phyloP scores from a whole-genome alignment of 37 sponge, comb jelly and placozoan genomes.

The Agelas oroides region DNA sequence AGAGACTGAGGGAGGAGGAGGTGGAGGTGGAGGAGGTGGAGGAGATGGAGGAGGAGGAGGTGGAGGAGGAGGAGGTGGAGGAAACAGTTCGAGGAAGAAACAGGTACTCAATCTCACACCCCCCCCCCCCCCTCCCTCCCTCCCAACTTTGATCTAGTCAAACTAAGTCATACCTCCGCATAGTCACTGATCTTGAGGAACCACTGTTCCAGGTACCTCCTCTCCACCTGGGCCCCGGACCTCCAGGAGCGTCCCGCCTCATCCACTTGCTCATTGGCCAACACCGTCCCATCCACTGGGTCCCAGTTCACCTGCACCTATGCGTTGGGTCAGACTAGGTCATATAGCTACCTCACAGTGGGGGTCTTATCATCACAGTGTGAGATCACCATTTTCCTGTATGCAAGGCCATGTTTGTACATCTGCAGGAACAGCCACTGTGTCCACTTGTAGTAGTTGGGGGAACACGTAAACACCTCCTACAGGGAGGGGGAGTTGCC shows the following conservation, averaged over 20 bases:
- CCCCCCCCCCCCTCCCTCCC: too few species aligned
- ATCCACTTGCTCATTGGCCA: slow-evolving; percentile 95
- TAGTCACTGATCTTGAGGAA: slow-evolving; percentile 83
- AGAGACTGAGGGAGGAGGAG: slow-evolving; percentile 32
- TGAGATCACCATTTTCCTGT: slow-evolving; percentile 62
- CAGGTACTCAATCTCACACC: too few species aligned
- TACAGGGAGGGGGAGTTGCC: slow-evolving; percentile 12
- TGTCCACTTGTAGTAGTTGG: slow-evolving; percentile 89
- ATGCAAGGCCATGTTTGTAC: slow-evolving; percentile 79
- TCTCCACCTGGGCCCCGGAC: slow-evolving; percentile 84
- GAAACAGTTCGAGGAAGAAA: too few species aligned
- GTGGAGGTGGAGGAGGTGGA: neutral
- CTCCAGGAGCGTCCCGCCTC: slow-evolving; percentile 83
- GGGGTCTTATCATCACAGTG: neutral
- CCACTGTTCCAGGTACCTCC: slow-evolving; percentile 80
- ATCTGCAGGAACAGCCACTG: slow-evolving; percentile 93
- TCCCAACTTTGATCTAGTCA: too few species aligned
- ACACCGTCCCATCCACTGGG: slow-evolving; percentile 90
- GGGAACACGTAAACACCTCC: slow-evolving; percentile 83
- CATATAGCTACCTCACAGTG: neutral
- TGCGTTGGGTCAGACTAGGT: neutral
- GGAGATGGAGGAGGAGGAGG: slow-evolving; percentile 1
- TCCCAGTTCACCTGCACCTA: slow-evolving; percentile 92
- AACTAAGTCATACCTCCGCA: slow-evolving; percentile 43
- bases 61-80: neutral